phyloP scores from a whole-genome alignment of 92 coral and sea anemone genomes.

The Micromussa lordhowensis region DNA sequence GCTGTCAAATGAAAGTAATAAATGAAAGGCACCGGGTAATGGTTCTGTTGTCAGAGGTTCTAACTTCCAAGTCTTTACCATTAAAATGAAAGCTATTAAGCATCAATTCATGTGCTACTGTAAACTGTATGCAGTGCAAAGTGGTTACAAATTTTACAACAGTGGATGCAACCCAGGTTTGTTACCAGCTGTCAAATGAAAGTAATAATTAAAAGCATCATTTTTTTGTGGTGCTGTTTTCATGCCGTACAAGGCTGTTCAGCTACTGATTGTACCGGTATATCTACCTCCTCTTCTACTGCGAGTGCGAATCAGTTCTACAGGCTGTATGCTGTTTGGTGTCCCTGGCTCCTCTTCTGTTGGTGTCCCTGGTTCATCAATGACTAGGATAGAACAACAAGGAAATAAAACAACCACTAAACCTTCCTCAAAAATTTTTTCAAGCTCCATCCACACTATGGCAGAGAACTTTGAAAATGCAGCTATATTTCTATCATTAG shows the following conservation, averaged over 20 bases:
- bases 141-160: too few species aligned
- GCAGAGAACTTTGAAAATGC: not conserved
- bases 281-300: constrained; percentile 7
- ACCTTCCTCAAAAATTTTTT: not conserved
- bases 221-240: not conserved
- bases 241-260: not conserved
- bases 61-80: too few species aligned
- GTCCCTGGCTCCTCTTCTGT: constrained; percentile 55
- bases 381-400: not conserved
- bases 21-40: too few species aligned
- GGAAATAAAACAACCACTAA: not conserved
- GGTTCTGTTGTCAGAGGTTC: too few species aligned
- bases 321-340: constrained; percentile 7
- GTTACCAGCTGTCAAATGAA: not conserved
- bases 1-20: too few species aligned
- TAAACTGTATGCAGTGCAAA: not conserved
- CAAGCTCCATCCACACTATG: not conserved
- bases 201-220: not conserved
- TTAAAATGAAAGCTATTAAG: not conserved
- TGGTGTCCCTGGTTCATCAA: constrained; percentile 60
- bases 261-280: not conserved
- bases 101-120: not conserved
- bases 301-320: constrained; percentile 10
- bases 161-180: not conserved
- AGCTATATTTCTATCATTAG: not conserved